Conservation (phyloP, 2,888 invertebrate species). For the Drosophila atripex region DNA sequence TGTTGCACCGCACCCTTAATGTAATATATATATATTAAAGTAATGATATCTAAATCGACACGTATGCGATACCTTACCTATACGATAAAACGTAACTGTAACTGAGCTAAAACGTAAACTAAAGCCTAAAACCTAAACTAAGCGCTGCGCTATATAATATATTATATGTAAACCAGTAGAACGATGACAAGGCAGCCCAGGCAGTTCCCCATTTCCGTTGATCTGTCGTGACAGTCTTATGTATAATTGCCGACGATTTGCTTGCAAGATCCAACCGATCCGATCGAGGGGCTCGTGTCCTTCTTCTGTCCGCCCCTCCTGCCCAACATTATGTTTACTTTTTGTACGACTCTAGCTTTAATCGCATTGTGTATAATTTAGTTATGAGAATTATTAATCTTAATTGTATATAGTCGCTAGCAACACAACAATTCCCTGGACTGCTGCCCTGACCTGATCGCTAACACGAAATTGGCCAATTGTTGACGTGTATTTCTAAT, state of each 20-base stretch:
- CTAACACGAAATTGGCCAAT: conserved; percentile 43
- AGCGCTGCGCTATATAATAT: conserved; percentile 56
- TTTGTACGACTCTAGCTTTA: conserved; percentile 67
- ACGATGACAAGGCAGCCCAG: conserved; percentile 54
- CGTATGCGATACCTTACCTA: conserved; percentile 32
- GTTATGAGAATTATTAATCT: conserved; percentile 75
- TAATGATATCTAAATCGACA: conserved; percentile 33
- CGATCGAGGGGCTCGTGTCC: background rate
- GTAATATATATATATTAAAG: conserved; percentile 57
- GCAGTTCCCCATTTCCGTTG: conserved; percentile 41
- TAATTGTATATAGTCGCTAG: conserved; percentile 55
- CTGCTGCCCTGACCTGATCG: conserved; percentile 34
- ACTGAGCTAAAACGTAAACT: conserved; percentile 48
- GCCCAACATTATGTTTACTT: conserved; percentile 56
- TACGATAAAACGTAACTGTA: conserved; percentile 34
- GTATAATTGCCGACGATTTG: conserved; percentile 71
- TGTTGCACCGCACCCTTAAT: conserved; percentile 57
- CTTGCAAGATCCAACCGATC: conserved; percentile 57
- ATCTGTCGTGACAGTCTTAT: conserved; percentile 58
- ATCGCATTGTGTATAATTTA: conserved; percentile 66
- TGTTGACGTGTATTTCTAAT: conserved; percentile 45
- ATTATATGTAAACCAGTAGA: conserved; percentile 49
- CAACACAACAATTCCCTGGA: conserved; percentile 45
- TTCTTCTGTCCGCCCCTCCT: conserved; percentile 6
- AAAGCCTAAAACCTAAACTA: conserved; percentile 32